These are phyloP conservation scores for Drosophila borborema DNA, from an alignment of 2,888 invertebrate genomes.

Conservation along the genomic window DNA sequence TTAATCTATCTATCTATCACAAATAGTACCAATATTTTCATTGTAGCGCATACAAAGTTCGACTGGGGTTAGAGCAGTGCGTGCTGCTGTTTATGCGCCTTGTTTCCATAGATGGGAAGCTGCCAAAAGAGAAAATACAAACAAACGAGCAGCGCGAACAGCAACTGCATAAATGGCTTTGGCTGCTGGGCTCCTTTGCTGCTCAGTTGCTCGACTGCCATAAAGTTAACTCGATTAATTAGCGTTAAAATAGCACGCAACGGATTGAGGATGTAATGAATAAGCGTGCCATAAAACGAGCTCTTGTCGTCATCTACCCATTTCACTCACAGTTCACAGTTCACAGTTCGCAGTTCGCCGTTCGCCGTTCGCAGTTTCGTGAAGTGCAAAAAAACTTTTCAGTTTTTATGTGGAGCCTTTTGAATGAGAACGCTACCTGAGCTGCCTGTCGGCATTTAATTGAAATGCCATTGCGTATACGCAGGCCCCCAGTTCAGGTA, in stretches of 20 bases:
- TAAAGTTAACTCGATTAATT: conserved; percentile 66
- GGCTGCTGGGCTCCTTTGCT: background rate
- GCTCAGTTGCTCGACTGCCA: conserved; percentile 24
- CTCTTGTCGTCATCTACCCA: background rate
- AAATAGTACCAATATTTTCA: background rate
- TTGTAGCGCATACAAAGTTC: conserved; percentile 21
- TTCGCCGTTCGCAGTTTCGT: conserved; percentile 5
- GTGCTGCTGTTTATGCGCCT: conserved; percentile 6
- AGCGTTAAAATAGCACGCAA: conserved; percentile 56
- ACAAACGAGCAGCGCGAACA: conserved; percentile 4
- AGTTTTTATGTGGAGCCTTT: conserved; percentile 33
- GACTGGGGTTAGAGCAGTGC: background rate
- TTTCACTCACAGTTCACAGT: background rate
- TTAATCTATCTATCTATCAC: background rate
- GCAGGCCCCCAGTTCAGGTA: conserved; percentile 26
- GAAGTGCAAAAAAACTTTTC: conserved; percentile 28
- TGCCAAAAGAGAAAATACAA: conserved; percentile 25
- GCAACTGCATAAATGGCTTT: conserved; percentile 38
- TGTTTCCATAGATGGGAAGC: conserved; percentile 34
- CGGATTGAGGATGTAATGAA: conserved; percentile 60
- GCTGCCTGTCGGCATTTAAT: conserved; percentile 33
- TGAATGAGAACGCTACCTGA: background rate
- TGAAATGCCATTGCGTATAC: conserved; percentile 64
- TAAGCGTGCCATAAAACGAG: conserved; percentile 38
- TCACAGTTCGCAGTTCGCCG: background rate